Evolutionary conservation across 1,140 invertebrate species (phyloP).

Genomic region (Drosophila orosa): DNA sequence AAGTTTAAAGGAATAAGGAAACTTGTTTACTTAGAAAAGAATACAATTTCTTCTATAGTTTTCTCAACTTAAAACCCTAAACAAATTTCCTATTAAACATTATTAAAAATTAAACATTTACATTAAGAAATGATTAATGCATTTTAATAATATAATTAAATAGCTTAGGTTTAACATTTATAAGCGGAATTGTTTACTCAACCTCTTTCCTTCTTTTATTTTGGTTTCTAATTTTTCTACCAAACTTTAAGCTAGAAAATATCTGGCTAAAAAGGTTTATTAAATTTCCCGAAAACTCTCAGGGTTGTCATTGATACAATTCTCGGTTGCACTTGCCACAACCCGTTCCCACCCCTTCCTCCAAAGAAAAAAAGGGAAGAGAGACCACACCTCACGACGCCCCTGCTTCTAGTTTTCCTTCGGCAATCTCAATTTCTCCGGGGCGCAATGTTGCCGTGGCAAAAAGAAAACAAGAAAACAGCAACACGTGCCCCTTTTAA

Average conservation of each 20-base stretch:
- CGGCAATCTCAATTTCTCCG: conserved; percentile 26
- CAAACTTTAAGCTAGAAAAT: neutral
- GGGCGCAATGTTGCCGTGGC: conserved; percentile 54
- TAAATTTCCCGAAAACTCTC: neutral
- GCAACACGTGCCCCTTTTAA: conserved; percentile 80
- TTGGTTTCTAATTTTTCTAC: neutral
- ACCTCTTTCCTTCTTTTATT: too few relatives aligned
- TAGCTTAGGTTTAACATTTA: too few relatives aligned
- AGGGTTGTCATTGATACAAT: conserved; percentile 40
- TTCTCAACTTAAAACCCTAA: too few relatives aligned
- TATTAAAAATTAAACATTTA: too few relatives aligned
- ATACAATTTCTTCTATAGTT: too few relatives aligned
- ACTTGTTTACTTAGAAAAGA: too few relatives aligned
- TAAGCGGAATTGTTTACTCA: too few relatives aligned
- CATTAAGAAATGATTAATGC: too few relatives aligned
- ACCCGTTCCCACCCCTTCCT: conserved; percentile 48
- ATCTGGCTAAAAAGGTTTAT: neutral
- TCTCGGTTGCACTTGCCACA: conserved; percentile 46
- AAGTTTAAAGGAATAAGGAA: too few relatives aligned
- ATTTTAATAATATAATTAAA: too few relatives aligned
- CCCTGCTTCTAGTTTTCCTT: neutral
- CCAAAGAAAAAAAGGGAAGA: neutral
- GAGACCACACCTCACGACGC: conserved; percentile 22
- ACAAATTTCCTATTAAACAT: too few relatives aligned
- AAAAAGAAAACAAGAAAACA: conserved; percentile 77